Evolutionary conservation across 2,113 vertebrate species (phyloP), one percentile per base, ranked within the genome.

Genomic region (Eubucco bourcierii): DNA sequence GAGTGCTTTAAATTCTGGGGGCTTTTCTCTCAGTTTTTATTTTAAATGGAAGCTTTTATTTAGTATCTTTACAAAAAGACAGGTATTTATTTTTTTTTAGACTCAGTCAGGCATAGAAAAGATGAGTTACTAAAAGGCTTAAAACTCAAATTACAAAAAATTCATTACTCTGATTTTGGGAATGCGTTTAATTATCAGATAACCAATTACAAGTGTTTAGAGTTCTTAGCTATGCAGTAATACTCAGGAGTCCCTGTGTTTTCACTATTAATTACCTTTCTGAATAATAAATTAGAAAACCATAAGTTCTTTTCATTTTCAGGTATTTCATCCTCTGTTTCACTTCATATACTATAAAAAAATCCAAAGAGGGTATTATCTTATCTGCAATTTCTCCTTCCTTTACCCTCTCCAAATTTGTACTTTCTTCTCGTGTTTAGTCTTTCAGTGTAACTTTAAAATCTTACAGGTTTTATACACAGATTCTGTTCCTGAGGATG

Each of bases 401-500:
- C 31, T 8, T 6, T 66, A 15, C 5, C 8, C n/a, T 63, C 66
- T 82, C 24, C 34, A 83, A 59, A 19, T 18, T 34, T 37, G 28
- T 74, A 15, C 12, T 72, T 63, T 15, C 9, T 71, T 84, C 3
- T 2, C 10, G 3, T 65, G 15, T 72, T 80, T 53, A 46, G 12
- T 67, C 25, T 66, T 93, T 78, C 39, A 82, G 4, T 73, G 28
- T 80, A 76, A 75, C 72, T 87, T 95, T 84, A 59, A 90, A 89
- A 85, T 93, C 61, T 96, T 97, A 52, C 83, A 99, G 99, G 96
- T 97, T 46, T 83, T 97, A 1, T 99, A 99, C 91, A 97, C 97
- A 2, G 99, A 99, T 75, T 98, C 97, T 1, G 95, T 99, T 96
- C 98, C 98, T n/a, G 99, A 99, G 95, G 98, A 99, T 65, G 95